phyloP scores from a whole-genome alignment of 2,888 invertebrate species.

The Leptothorax acervorum region DNA sequence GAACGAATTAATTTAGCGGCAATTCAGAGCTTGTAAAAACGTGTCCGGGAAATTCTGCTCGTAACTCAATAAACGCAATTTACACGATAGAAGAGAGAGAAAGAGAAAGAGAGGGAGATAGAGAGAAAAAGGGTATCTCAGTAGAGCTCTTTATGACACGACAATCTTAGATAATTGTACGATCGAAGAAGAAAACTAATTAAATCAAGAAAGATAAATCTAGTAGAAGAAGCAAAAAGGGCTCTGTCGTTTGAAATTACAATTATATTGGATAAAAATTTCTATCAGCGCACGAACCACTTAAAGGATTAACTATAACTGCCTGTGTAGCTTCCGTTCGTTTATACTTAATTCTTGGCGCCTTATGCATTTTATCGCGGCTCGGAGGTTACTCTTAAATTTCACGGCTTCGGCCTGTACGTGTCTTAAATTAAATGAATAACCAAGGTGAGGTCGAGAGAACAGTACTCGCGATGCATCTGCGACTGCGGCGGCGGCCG shows the following conservation, averaged over 20 bases:
- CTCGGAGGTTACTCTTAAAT: constrained; percentile 29
- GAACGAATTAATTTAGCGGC: constrained; percentile 17
- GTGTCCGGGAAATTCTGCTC: not conserved
- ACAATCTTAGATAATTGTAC: not conserved
- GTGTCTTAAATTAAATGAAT: constrained; percentile 46
- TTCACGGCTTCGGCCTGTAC: constrained; percentile 2
- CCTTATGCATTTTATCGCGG: constrained; percentile 40
- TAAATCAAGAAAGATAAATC: constrained; percentile 6
- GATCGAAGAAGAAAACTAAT: not conserved
- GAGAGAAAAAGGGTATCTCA: not conserved
- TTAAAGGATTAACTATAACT: constrained; percentile 20
- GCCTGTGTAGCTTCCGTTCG: not conserved
- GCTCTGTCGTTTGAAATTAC: not conserved
- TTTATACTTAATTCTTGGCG: constrained; percentile 18
- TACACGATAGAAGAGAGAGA: not conserved
- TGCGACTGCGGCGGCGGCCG: constrained; percentile 45
- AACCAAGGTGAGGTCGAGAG: constrained; percentile 19
- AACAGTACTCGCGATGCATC: constrained; percentile 42
- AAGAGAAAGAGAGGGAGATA: not conserved
- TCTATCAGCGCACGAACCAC: constrained; percentile 2
- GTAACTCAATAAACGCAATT: constrained; percentile 20
- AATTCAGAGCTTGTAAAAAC: constrained; percentile 5
- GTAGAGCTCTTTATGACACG: not conserved
- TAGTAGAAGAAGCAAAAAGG: not conserved
- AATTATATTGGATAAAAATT: constrained; percentile 22